Evolutionary conservation across 2,888 invertebrate genomes (phyloP), one percentile per base, ranked within the genome.

Genomic region (Chrysolina americana): DNA sequence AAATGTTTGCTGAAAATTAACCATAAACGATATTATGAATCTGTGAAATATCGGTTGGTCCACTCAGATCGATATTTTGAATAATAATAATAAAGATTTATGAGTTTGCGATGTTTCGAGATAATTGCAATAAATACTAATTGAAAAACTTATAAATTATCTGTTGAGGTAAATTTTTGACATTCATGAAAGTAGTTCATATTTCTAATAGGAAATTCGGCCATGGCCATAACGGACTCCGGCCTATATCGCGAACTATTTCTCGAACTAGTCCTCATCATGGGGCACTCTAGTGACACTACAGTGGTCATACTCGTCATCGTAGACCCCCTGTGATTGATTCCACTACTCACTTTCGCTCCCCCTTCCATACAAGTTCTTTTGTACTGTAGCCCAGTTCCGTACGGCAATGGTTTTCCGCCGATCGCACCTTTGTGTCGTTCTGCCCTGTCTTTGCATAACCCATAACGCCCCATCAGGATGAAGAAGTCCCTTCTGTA

Each of bases 401-500:
- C 86, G 71, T 87, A 87, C 0, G 87, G 87, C 56, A 87, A 76
- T 0, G 87, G 87, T 75, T 86, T 87, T 9, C 88, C 88, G 15
- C 88, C 88, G 53, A 87, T 88, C 1, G 89, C 88, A 5, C 89
- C 89, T 78, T 89, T 89, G 80, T 89, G 89, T 36, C 87, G 80
- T 68, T 87, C 88, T 0, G 89, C 89, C 28, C 87, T 82, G 76
- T 87, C 87, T 72, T 88, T 87, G 81, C 89, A 89, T 66, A 89
- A 74, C 2, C 89, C 89, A 70, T 88, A 89, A 65, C 90, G 86
- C 69, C 89, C 89, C 84, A 91, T 88, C 21, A 91, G 85, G 63
- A 89, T 89, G 81, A 90, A 89, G 76, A 91, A 88, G 83, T 92
- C 92, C 56, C 91, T 86, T 71, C 92, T 88, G 81, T 92, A 92